These are phyloP conservation scores for Psittacara wagleri DNA, from an alignment of 2,113 vertebrate genomes.

Conservation along the genomic window DNA sequence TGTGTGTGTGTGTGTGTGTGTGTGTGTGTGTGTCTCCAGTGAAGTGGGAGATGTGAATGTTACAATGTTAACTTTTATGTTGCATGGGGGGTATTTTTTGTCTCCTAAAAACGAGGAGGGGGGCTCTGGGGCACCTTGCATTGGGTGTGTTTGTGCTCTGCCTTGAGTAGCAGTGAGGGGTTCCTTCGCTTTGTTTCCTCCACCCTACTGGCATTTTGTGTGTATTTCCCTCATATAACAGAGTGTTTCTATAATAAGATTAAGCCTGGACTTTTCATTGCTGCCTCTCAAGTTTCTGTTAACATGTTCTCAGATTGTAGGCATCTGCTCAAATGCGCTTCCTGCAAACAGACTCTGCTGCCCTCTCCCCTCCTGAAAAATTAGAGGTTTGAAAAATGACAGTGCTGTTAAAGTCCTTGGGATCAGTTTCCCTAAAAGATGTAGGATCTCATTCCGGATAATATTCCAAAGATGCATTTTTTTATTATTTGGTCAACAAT, in stretches of 20 bases:
- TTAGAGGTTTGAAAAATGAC: not conserved
- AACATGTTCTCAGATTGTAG: not conserved
- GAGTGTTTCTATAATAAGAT: conserved; percentile 23
- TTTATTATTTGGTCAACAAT: not conserved
- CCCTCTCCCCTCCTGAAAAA: not conserved
- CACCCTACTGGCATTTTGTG: not conserved
- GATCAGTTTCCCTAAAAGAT: not conserved
- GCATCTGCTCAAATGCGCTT: not conserved
- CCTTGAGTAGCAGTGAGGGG: accelerated
- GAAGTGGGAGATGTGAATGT: accelerated
- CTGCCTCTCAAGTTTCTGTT: conserved; percentile 49
- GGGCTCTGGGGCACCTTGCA: accelerated
- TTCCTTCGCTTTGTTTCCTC: not conserved
- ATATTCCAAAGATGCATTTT: not conserved
- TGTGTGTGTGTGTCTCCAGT: no score
- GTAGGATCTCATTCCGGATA: not conserved
- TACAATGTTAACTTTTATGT: not conserved
- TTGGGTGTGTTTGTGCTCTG: not conserved
- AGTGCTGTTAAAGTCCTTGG: accelerated
- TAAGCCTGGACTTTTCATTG: conserved; percentile 41
- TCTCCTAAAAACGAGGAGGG: not conserved
- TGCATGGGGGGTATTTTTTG: not conserved
- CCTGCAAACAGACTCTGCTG: not conserved
- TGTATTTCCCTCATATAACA: not conserved
- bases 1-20: no score